Evolutionary conservation across 1,140 invertebrate genomes (phyloP).

Genomic region (Heliconius congener): DNA sequence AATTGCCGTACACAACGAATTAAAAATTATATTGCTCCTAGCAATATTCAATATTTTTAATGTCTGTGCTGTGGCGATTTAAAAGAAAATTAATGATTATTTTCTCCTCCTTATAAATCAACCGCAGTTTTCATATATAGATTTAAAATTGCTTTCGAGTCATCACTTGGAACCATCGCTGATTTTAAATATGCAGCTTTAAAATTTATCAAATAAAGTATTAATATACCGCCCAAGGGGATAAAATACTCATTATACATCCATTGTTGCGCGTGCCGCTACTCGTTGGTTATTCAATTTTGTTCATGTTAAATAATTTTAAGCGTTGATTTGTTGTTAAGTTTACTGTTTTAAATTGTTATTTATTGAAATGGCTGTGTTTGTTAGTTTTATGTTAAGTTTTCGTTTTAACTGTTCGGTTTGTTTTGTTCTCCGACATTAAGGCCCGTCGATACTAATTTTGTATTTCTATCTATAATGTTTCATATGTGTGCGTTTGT

Average conservation of each 20-base stretch:
- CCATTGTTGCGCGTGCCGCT: slow-evolving; percentile 49
- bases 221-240: slow-evolving; percentile 48
- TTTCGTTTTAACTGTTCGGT: slow-evolving; percentile 71
- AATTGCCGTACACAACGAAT: neutral
- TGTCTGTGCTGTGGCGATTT: slow-evolving; percentile 34
- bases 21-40: neutral
- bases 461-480: neutral
- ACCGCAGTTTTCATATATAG: slow-evolving; percentile 26
- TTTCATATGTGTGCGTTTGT: slow-evolving; percentile 36
- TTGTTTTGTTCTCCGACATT: slow-evolving; percentile 73
- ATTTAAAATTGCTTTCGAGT: slow-evolving; percentile 28
- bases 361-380: slow-evolving; percentile 74
- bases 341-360: slow-evolving; percentile 63
- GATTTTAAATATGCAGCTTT: slow-evolving; percentile 45
- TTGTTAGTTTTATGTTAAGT: slow-evolving; percentile 81
- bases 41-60: neutral
- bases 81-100: slow-evolving; percentile 44
- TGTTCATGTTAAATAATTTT: slow-evolving; percentile 72
- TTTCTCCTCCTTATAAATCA: slow-evolving; percentile 48
- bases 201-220: slow-evolving; percentile 46
- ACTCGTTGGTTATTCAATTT: slow-evolving; percentile 53
- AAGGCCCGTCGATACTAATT: slow-evolving; percentile 50
- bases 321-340: slow-evolving; percentile 76
- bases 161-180: slow-evolving; percentile 19
- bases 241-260: slow-evolving; percentile 65